Percentiles rank a stretch among this genome's conserved stretches.
Evolutionary conservation across 2,113 vertebrate genomes (phyloP).

Genomic region (Malurus elegans): DNA sequence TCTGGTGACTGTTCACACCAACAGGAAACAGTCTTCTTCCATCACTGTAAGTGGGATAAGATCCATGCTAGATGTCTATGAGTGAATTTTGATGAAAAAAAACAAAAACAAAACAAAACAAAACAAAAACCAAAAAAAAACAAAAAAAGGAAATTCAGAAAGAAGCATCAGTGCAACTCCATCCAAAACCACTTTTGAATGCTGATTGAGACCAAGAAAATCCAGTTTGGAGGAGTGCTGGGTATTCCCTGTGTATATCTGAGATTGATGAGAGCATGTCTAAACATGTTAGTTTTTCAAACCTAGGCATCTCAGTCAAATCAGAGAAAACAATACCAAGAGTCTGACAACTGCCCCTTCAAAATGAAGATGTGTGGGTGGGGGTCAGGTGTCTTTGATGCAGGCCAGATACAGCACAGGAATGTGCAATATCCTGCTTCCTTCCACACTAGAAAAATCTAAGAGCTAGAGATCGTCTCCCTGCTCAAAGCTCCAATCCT

Average conservation of each 20-base stretch:
- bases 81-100: too few species aligned
- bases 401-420: background rate
- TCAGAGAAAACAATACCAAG: background rate
- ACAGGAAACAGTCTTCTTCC: background rate
- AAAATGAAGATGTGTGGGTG: background rate
- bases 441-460: background rate
- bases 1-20: background rate
- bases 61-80: background rate
- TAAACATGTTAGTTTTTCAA: background rate
- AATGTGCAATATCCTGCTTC: background rate
- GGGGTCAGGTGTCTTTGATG: background rate
- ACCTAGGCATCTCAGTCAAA: background rate
- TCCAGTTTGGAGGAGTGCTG: background rate
- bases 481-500: background rate
- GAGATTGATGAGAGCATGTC: rapidly evolving
- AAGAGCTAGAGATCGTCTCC: background rate
- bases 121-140: too few species aligned
- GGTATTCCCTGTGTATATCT: background rate
- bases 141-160: background rate
- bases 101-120: too few species aligned
- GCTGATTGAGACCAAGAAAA: background rate
- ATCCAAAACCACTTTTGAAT: background rate
- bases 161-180: background rate
- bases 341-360: background rate
- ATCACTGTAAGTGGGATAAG: background rate